A percentile compares a stretch with the other conserved stretches of the same genome.
These are phyloP conservation scores for Heliornis fulica DNA, from an alignment of 2,113 vertebrate species.

Conservation along the genomic window DNA sequence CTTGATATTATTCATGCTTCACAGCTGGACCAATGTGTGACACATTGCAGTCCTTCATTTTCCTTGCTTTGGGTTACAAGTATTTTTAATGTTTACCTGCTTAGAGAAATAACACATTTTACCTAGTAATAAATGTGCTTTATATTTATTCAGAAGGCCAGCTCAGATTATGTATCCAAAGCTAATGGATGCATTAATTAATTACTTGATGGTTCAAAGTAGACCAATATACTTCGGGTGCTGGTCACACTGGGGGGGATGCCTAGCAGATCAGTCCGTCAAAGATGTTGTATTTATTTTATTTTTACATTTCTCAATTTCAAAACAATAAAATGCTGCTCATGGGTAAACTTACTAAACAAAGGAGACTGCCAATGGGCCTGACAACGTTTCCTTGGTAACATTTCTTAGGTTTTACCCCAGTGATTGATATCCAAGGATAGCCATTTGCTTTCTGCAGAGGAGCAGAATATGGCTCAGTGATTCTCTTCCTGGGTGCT, in stretches of 20 bases:
- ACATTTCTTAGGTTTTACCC: constrained; percentile 66
- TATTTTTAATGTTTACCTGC: constrained; percentile 31
- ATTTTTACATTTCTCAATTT: constrained; percentile 19
- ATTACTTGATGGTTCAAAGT: background rate
- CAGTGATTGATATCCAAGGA: constrained; percentile 60
- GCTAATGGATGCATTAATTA: background rate
- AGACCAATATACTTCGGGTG: background rate
- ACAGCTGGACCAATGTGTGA: background rate
- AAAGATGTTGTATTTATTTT: background rate
- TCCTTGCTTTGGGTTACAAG: background rate
- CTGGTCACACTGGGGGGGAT: background rate
- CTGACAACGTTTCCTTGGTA: constrained; percentile 60
- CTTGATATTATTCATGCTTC: background rate
- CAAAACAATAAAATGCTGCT: constrained; percentile 27
- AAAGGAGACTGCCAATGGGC: constrained; percentile 49
- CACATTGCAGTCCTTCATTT: background rate
- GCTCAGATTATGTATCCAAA: background rate
- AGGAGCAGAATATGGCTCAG: constrained; percentile 14
- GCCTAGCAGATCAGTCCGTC: background rate
- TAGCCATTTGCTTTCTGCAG: constrained; percentile 58
- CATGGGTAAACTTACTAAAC: constrained; percentile 42
- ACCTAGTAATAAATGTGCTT: background rate
- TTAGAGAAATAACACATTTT: background rate
- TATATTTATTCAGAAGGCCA: background rate
- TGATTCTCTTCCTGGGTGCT: constrained; percentile 21